Percentiles rank a stretch among this genome's conserved stretches.
Conservation (phyloP, 2,113 vertebrate species). For the Bubo blakistoni region DNA sequence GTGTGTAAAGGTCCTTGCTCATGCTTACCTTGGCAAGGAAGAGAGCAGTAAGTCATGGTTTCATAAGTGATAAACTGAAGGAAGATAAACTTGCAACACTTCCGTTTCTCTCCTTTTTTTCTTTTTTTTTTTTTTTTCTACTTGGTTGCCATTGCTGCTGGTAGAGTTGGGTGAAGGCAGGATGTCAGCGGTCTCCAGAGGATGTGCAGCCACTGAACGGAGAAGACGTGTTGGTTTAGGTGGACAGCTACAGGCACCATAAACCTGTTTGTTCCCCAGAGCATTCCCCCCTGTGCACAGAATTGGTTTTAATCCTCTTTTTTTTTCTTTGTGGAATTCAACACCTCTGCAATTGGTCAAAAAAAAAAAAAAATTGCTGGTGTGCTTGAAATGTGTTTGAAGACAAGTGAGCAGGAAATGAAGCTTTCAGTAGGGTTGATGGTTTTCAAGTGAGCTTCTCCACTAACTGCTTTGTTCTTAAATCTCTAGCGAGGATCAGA, state of each 20-base stretch:
- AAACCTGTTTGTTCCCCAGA: not conserved
- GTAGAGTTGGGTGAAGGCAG: not conserved
- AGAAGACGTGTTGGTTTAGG: not conserved
- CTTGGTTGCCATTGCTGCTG: not conserved
- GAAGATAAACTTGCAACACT: conserved; percentile 5
- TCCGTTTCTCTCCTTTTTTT: not conserved
- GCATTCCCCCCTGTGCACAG: not conserved
- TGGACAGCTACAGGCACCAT: not conserved
- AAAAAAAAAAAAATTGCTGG: not conserved
- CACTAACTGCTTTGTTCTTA: not conserved
- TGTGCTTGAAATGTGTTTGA: not conserved
- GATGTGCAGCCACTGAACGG: not conserved
- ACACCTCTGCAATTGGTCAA: not conserved
- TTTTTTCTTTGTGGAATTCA: not conserved
- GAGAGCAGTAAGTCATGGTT: not conserved
- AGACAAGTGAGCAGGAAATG: not conserved
- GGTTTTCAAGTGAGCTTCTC: not conserved
- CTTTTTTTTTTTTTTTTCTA: not conserved
- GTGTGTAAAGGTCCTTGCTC: not conserved
- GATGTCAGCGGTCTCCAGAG: not conserved
- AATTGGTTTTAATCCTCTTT: not conserved
- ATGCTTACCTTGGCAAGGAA: not conserved
- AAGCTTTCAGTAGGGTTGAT: not conserved
- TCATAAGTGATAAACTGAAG: not conserved
- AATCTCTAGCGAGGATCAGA: not conserved